These are phyloP conservation scores for Cynopterus sphinx DNA, from an alignment of 2,797 vertebrate species.

Conservation along the genomic window DNA sequence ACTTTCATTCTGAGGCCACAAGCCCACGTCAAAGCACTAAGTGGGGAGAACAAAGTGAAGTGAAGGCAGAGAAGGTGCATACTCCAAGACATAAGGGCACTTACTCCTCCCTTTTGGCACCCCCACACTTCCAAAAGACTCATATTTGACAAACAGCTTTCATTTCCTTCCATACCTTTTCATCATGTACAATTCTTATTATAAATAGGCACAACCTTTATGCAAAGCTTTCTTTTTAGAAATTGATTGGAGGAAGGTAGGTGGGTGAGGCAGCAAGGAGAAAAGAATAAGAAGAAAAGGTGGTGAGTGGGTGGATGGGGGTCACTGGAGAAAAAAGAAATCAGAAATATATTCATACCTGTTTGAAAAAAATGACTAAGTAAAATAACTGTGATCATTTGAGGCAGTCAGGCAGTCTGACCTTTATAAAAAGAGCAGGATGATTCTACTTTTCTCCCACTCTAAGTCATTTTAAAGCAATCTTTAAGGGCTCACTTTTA, in stretches of 20 bases:
- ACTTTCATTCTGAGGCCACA: not conserved
- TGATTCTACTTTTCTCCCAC: constrained; percentile 57
- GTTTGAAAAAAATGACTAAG: constrained; percentile 55
- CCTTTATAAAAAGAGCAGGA: constrained; percentile 51
- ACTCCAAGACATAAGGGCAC: too few species aligned
- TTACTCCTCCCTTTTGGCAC: not conserved
- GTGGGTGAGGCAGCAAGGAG: not conserved
- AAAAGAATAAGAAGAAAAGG: constrained; percentile 42
- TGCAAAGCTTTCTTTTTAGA: constrained; percentile 19
- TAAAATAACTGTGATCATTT: constrained; percentile 58
- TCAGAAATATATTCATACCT: constrained; percentile 50
- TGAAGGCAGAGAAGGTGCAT: not conserved
- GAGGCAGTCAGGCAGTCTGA: constrained; percentile 58
- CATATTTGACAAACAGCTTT: not conserved
- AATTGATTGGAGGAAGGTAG: not conserved
- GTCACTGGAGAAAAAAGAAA: constrained; percentile 37
- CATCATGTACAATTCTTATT: not conserved
- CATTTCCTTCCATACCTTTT: not conserved
- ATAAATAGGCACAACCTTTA: not conserved
- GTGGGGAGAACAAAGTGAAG: not conserved
- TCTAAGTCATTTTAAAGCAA: constrained; percentile 55
- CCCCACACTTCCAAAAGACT: rapidly evolving
- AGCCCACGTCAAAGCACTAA: not conserved
- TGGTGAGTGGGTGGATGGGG: not conserved
- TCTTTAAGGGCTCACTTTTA: not conserved